Evolutionary conservation across 2,797 vertebrate genomes (phyloP), one percentile per base, ranked within the genome.

Genomic region (Anableps anableps): DNA sequence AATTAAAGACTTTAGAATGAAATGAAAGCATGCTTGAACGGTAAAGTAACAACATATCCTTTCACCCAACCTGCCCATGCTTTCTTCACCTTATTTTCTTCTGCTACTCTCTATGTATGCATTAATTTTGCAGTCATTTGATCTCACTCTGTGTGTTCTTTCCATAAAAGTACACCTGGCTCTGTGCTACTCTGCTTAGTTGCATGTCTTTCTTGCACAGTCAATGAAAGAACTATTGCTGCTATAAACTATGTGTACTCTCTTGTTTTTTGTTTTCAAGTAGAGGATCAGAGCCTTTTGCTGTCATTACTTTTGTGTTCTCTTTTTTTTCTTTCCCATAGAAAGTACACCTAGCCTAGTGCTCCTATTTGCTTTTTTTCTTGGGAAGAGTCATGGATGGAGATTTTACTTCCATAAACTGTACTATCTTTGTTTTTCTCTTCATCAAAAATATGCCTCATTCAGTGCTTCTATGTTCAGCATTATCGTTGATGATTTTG

Each of bases 1-100:
- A 88, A 90, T 89, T 86, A 83, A 85, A 68, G 66, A 77, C 68
- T 76, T 86, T 75, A 72, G 66, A 84, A 73, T 53, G 47, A 77
- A 76, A 26, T 13, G 34, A 81, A 83, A 72, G 83, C 88, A 84
- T 72, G 53, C 60, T 38, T 75, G 72, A 85, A 84, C 80, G 83
- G 76, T 53, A 58, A 62, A 84, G 75, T 19, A 77, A 79, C 83
- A 83, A 68, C 68, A 71, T 38, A 83, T 66, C 34, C 38, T 82
- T 83, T 85, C 68, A 75, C 10, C 16, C 45, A 50, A 50, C 21
- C 34, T 41, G 26, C 38, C 0, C 68, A 43, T 34, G 43, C 41
- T 85, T 55, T 26, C 80, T 81, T 2, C 64, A 51, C 77, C 11
- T 11, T 50, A 55, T 78, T 58, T 58, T 34, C 17, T 10, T 19